A percentile compares a stretch with the other conserved stretches of the same genome.
These are phyloP conservation scores for Trissoscelio sp. DNA, from an alignment of 2,888 invertebrate species.

Conservation along the genomic window DNA sequence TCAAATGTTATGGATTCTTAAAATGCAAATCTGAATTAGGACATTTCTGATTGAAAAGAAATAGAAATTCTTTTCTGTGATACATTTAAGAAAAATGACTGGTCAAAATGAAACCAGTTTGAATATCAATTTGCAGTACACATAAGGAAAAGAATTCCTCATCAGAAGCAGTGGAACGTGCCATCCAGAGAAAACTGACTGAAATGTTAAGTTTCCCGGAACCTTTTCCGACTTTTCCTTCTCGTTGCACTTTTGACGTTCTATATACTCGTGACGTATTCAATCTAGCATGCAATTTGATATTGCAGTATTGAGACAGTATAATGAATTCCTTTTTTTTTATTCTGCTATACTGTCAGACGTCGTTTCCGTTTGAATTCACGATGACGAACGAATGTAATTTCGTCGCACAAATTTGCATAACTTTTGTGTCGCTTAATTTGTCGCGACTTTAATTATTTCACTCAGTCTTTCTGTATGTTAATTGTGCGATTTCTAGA, in stretches of 20 bases:
- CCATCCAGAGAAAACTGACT: background rate
- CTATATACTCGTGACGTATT: background rate
- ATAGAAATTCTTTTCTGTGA: too few relatives aligned
- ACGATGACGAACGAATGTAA: background rate
- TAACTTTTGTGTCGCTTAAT: slow-evolving; percentile 9
- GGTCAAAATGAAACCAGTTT: too few relatives aligned
- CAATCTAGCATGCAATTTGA: background rate
- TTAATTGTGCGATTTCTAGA: background rate
- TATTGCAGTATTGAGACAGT: slow-evolving; percentile 3
- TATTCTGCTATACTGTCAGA: background rate
- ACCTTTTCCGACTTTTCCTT: background rate
- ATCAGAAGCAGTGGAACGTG: too few relatives aligned
- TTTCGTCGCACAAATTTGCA: slow-evolving; percentile 23
- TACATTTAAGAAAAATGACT: too few relatives aligned
- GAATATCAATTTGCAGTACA: too few relatives aligned
- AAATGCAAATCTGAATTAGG: background rate
- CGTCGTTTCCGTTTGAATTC: background rate
- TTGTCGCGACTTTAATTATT: background rate
- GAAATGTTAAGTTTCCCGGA: background rate
- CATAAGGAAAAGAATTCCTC: too few relatives aligned
- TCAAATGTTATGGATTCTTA: too few relatives aligned
- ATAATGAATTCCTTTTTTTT: background rate
- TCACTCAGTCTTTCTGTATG: too few relatives aligned
- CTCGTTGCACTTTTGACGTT: background rate
- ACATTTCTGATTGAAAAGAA: background rate